A percentile compares a stretch with the other conserved stretches of the same genome.
These are phyloP conservation scores for Neotragus moschatus DNA, from an alignment of 2,113 vertebrate genomes.

Conservation along the genomic window DNA sequence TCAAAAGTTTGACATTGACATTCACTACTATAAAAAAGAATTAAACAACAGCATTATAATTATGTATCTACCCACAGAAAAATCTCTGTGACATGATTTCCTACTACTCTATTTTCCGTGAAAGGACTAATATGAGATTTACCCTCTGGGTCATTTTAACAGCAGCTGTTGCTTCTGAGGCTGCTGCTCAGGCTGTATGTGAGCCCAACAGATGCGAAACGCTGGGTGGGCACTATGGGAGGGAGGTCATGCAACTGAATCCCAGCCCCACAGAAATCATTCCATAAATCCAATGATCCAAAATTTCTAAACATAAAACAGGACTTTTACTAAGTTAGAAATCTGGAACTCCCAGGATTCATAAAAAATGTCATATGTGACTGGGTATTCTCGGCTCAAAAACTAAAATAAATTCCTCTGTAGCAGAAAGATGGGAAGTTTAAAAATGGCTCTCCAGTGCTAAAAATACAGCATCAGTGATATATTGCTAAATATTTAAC, in stretches of 20 bases:
- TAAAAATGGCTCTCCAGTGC: background rate
- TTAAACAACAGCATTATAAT: background rate
- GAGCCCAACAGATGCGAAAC: too few relatives aligned
- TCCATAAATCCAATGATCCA: background rate
- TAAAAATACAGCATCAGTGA: too few relatives aligned
- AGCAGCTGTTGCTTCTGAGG: background rate
- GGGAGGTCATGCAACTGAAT: background rate
- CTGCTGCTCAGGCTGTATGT: background rate
- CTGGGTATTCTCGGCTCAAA: background rate
- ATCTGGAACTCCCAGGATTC: background rate
- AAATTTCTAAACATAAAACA: background rate
- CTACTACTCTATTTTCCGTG: background rate
- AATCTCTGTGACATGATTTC: background rate
- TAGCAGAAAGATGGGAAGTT: background rate
- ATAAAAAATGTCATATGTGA: background rate
- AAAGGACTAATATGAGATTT: background rate
- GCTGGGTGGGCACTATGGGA: accelerated
- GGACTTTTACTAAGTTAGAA: background rate
- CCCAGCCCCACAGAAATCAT: background rate
- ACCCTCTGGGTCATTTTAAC: too few relatives aligned
- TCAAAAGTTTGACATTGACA: background rate
- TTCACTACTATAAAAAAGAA: background rate
- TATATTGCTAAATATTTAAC: background rate
- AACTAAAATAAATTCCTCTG: background rate
- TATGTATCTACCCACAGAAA: background rate